Evolutionary conservation across 2,888 invertebrate species (phyloP).

Genomic region (Odontocerum albicorne): DNA sequence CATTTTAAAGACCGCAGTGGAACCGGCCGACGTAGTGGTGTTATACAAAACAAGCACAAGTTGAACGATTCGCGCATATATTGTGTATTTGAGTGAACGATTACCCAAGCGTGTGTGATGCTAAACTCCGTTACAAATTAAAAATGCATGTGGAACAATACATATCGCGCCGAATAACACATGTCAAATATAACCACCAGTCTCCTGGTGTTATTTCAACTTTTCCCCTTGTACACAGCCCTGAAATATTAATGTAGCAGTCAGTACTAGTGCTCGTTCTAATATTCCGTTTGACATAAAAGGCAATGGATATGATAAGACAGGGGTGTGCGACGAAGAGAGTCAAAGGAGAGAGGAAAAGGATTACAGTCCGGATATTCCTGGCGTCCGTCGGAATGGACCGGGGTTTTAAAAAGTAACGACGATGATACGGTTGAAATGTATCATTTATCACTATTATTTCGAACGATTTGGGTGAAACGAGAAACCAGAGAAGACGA

Average conservation of each 20-base stretch:
- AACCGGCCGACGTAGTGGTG: no score
- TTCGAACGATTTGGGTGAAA: no score
- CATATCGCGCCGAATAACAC: constrained; percentile 14
- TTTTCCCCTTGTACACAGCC: constrained; percentile 21
- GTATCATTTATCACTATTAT: no score
- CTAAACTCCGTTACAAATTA: constrained; percentile 12
- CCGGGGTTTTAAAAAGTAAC: no score
- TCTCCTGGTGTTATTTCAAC: constrained; percentile 27
- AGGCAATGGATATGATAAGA: constrained; percentile 16
- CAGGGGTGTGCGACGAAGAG: no score
- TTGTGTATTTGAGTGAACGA: constrained; percentile 13
- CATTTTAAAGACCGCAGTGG: no score
- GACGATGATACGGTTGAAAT: no score
- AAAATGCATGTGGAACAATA: constrained; percentile 23
- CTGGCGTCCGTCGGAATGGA: no score
- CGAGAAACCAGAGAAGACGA: no score
- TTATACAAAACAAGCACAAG: no score
- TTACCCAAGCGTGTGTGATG: constrained; percentile 17
- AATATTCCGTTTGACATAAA: constrained; percentile 35
- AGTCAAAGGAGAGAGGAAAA: no score
- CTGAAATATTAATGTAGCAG: constrained; percentile 33
- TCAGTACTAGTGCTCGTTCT: constrained; percentile 29
- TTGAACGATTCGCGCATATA: constrained; percentile 10
- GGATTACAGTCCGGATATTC: no score
- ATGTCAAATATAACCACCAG: constrained; percentile 30